These are phyloP conservation scores for Eptesicus fuscus DNA, from an alignment of 2,113 vertebrate genomes.

Conservation along the genomic window DNA sequence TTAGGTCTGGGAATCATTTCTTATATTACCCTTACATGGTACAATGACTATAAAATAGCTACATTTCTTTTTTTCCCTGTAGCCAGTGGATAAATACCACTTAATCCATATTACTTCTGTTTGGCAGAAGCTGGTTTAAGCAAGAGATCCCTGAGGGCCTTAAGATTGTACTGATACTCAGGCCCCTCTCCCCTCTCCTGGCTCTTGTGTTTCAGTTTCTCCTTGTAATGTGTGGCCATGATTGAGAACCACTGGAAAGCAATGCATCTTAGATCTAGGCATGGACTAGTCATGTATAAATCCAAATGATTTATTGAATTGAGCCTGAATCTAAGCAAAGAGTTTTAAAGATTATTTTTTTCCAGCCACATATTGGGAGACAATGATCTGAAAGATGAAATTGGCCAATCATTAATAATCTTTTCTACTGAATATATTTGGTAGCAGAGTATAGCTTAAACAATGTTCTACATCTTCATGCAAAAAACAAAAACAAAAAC, in stretches of 20 bases:
- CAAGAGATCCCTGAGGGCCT: not conserved
- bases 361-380: not conserved
- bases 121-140: not conserved
- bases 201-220: not conserved
- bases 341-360: not conserved
- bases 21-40: not conserved
- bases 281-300: not conserved
- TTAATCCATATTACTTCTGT: not conserved
- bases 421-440: not conserved
- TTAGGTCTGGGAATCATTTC: not conserved
- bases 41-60: not conserved
- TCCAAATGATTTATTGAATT: not conserved
- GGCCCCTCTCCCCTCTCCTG: not conserved
- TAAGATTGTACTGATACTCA: not conserved
- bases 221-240: not conserved
- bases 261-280: not conserved
- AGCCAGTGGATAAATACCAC: not conserved
- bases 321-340: not conserved
- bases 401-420: not conserved
- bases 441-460: not conserved
- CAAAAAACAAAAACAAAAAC: not conserved
- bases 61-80: not conserved
- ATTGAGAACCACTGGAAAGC: not conserved
- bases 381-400: not conserved
- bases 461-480: not conserved